Percentiles rank a stretch among this genome's conserved stretches.
These are phyloP conservation scores for Actinopyga echinites DNA, from an alignment of 53 echinoderm and acorn worm species.

Conservation along the genomic window DNA sequence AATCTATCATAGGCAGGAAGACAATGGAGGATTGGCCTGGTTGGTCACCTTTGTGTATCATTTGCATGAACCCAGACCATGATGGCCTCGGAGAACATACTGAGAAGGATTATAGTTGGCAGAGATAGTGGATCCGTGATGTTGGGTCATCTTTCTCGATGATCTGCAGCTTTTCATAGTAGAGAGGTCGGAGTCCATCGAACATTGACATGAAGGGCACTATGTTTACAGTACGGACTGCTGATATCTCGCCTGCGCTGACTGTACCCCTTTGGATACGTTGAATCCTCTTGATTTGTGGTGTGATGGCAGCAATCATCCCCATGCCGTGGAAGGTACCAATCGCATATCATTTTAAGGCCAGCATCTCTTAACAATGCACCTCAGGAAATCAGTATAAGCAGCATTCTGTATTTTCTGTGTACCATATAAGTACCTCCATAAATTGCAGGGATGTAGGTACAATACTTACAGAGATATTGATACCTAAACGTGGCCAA, in stretches of 20 bases:
- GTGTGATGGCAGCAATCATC: slow-evolving; percentile 68
- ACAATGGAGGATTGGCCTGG: slow-evolving; percentile 36
- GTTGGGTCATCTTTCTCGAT: not conserved
- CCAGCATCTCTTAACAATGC: too few relatives aligned
- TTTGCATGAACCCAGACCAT: slow-evolving; percentile 49
- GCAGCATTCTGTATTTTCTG: too few relatives aligned
- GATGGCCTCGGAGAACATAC: slow-evolving; percentile 9
- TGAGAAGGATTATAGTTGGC: not conserved
- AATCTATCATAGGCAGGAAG: slow-evolving; percentile 48
- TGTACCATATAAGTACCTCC: too few relatives aligned
- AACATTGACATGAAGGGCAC: slow-evolving; percentile 2
- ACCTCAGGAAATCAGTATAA: too few relatives aligned
- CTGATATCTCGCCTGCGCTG: too few relatives aligned
- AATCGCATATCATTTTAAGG: too few relatives aligned
- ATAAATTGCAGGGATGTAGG: too few relatives aligned
- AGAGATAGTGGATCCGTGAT: slow-evolving; percentile 10
- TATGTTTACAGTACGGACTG: too few relatives aligned
- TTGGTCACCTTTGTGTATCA: slow-evolving; percentile 22
- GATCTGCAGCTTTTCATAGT: not conserved
- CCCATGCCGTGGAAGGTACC: slow-evolving; percentile 77
- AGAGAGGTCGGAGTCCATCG: not conserved
- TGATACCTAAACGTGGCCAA: too few relatives aligned
- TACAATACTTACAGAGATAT: not conserved
- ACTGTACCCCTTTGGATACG: not conserved
- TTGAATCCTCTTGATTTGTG: slow-evolving; percentile 36